Evolutionary conservation across 2,797 vertebrate species (phyloP), one percentile per base, ranked within the genome.

Genomic region (Clarias pachynema): DNA sequence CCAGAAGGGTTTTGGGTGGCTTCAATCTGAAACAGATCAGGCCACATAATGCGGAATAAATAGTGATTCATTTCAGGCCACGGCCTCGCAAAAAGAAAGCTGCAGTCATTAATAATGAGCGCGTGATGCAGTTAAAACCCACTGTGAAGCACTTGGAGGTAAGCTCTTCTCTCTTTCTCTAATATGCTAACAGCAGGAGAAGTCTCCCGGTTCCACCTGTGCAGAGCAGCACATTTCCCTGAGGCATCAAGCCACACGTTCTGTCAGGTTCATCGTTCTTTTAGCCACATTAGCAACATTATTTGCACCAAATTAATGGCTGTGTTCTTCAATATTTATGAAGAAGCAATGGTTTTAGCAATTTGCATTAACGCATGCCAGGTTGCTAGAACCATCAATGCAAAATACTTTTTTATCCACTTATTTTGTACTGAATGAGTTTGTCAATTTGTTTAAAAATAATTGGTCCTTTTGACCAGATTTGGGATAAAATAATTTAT

Each of bases 71-170:
- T 87, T 83, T 83, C 74, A 84, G 57, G 65, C 6, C 69, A 68
- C 8, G 79, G 72, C 57, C 81, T 86, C 44, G 40, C 82, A 44
- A 75, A 84, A 80, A 84, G 83, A 83, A 85, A 73, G 75, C 84
- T 70, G 86, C 31, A 84, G 73, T 84, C 82, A 89, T 89, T 87
- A 87, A 85, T 86, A 86, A 86, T 84, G 85, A 84, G 83, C 74
- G 85, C 56, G 65, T 24, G 65, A 62, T 86, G 87, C 85, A 82
- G 74, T 86, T 83, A 49, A 82, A 81, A 65, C 84, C 84, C 70
- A 81, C 77, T 87, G 82, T 60, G 86, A 84, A 81, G 69, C 82
- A 82, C 86, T 81, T 81, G 84, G 79, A 87, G 84, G 85, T 87
- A 85, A 88, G 83, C 79, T 69, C 69, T 31, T 80, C 79, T 83